Conservation (phyloP, 1,140 invertebrate genomes). For the Drosophila saltans region DNA sequence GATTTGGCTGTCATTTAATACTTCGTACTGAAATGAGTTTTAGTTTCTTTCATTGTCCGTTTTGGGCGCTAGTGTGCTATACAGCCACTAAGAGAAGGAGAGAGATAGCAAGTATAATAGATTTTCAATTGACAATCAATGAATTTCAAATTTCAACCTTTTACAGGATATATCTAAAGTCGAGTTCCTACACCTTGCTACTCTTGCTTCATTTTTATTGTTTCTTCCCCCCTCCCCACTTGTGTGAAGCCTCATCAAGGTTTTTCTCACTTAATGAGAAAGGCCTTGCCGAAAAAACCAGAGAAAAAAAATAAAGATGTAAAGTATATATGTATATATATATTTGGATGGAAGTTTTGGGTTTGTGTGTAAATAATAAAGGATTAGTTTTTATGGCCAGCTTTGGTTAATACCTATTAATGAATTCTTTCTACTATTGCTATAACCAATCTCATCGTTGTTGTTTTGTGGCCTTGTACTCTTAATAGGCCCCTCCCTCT, state of each 20-base stretch:
- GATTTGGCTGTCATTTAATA: no score
- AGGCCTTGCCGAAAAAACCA: neutral
- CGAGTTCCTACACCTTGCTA: no score
- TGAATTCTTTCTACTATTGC: conserved; percentile 34
- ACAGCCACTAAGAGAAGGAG: no score
- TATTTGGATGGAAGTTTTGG: conserved; percentile 38
- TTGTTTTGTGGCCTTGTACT: conserved; percentile 42
- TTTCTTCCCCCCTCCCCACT: neutral
- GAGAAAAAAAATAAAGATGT: neutral
- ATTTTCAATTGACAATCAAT: no score
- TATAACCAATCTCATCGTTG: conserved; percentile 20
- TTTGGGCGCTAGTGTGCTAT: no score
- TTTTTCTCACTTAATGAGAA: conserved; percentile 67
- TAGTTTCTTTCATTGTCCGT: no score
- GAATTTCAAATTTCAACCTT: no score
- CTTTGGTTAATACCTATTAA: conserved; percentile 51
- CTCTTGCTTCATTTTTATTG: no score
- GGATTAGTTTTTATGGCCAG: conserved; percentile 67
- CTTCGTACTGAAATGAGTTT: no score
- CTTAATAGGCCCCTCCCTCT: neutral
- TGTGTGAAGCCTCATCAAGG: conserved; percentile 48
- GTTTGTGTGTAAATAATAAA: conserved; percentile 69
- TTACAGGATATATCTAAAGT: no score
- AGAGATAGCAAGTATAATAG: no score
- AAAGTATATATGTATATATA: no score